Conservation (phyloP, 2,797 vertebrate genomes). For the Sparus aurata region DNA sequence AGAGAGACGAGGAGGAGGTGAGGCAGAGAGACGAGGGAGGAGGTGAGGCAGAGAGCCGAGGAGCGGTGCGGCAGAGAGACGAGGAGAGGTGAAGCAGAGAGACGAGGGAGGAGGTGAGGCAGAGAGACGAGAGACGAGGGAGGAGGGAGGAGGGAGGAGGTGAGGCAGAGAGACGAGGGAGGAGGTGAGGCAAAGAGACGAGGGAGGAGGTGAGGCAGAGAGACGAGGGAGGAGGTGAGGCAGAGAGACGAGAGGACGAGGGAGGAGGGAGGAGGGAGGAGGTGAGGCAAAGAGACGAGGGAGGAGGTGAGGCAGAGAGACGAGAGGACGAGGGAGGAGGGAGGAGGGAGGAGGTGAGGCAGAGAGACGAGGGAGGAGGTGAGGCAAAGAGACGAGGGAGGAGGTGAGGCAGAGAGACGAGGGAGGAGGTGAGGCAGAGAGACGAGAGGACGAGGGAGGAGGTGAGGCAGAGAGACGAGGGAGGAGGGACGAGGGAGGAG, state of each 20-base stretch:
- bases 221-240: not conserved
- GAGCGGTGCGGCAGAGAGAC: not conserved
- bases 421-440: not conserved
- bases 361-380: not conserved
- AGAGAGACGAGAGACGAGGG: not conserved
- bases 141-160: too few species aligned
- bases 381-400: too few species aligned
- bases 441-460: not conserved
- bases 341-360: too few species aligned
- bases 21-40: not conserved
- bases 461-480: not conserved
- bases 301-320: not conserved
- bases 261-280: too few species aligned
- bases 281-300: not conserved
- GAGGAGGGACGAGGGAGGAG: not conserved
- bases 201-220: not conserved
- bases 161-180: not conserved
- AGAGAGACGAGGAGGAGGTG: not conserved
- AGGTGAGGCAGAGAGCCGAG: too few species aligned
- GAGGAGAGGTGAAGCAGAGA: not conserved
- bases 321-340: not conserved
- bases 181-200: too few species aligned
- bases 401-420: not conserved
- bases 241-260: not conserved
- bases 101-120: not conserved